Conservation (phyloP, 2,888 invertebrate genomes). For the Blastobasis adustella region DNA sequence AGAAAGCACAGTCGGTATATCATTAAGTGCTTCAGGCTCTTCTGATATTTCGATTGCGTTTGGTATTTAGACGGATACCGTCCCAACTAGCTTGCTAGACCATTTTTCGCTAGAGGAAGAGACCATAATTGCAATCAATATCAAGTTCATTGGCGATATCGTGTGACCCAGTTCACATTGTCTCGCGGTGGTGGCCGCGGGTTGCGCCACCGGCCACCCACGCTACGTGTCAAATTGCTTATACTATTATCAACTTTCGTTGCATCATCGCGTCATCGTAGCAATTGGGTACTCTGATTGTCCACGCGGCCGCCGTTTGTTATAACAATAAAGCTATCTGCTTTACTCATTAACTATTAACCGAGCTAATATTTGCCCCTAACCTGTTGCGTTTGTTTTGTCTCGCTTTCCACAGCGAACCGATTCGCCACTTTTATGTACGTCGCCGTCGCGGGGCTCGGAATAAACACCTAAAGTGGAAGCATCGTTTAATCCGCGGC, state of each 20-base stretch:
- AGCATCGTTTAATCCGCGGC: slow-evolving; percentile 51
- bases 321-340: slow-evolving; percentile 58
- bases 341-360: slow-evolving; percentile 49
- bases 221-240: slow-evolving; percentile 66
- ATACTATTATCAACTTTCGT: slow-evolving; percentile 68
- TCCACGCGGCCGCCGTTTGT: slow-evolving; percentile 42
- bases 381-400: slow-evolving; percentile 20
- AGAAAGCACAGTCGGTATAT: no score
- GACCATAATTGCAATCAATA: slow-evolving; percentile 10
- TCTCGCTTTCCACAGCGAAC: slow-evolving; percentile 16
- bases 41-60: no score
- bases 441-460: slow-evolving; percentile 11
- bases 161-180: slow-evolving; percentile 39
- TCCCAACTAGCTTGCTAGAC: no score
- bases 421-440: slow-evolving; percentile 4
- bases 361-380: slow-evolving; percentile 36
- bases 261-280: slow-evolving; percentile 56
- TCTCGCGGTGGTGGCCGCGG: slow-evolving; percentile 43
- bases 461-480: slow-evolving; percentile 19
- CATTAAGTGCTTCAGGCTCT: no score
- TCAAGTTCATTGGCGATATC: slow-evolving; percentile 28
- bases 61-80: no score
- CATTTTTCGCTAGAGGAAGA: neutral
- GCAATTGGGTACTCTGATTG: slow-evolving; percentile 51
- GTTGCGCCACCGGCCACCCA: slow-evolving; percentile 53